These are phyloP conservation scores for Pseudomyrmex sp. DNA, from an alignment of 1,140 invertebrate species.

Conservation along the genomic window DNA sequence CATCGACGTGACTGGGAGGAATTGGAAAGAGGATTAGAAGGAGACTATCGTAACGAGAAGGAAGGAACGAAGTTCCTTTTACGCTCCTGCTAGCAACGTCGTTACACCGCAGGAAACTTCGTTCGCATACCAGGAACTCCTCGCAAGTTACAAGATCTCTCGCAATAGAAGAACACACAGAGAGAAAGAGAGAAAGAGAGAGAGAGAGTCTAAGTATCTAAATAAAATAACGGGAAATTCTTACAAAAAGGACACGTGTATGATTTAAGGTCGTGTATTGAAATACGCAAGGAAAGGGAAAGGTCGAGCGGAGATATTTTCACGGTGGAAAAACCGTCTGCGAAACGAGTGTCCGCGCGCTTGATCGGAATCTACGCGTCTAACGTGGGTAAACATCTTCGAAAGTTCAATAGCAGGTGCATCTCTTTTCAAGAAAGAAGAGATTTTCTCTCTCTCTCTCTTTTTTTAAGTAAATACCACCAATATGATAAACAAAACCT, in stretches of 20 bases:
- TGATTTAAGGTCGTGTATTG: slow-evolving; percentile 20
- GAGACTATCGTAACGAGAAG: not conserved
- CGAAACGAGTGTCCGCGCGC: not conserved
- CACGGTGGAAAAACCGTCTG: not conserved
- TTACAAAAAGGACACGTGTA: not conserved
- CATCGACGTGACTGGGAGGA: slow-evolving; percentile 14
- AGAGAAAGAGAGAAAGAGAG: too few species aligned
- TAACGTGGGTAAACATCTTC: not conserved
- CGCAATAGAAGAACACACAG: not conserved
- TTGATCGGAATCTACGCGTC: not conserved
- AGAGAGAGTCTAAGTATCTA: not conserved
- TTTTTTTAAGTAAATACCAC: not conserved
- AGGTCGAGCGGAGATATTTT: slow-evolving; percentile 8
- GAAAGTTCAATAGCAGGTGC: not conserved
- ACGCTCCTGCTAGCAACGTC: slow-evolving; percentile 3
- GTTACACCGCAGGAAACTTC: slow-evolving; percentile 40
- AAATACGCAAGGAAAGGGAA: not conserved
- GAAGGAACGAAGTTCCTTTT: slow-evolving; percentile 31
- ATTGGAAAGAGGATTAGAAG: not conserved
- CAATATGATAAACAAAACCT: not conserved
- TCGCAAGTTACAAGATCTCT: slow-evolving; percentile 25
- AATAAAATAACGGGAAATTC: slow-evolving; percentile 28
- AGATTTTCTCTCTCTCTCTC: too few species aligned
- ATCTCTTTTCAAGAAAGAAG: not conserved
- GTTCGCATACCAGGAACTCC: slow-evolving; percentile 26